Evolutionary conservation across 2,888 invertebrate genomes (phyloP).

Genomic region (Eupithecia subumbrata): DNA sequence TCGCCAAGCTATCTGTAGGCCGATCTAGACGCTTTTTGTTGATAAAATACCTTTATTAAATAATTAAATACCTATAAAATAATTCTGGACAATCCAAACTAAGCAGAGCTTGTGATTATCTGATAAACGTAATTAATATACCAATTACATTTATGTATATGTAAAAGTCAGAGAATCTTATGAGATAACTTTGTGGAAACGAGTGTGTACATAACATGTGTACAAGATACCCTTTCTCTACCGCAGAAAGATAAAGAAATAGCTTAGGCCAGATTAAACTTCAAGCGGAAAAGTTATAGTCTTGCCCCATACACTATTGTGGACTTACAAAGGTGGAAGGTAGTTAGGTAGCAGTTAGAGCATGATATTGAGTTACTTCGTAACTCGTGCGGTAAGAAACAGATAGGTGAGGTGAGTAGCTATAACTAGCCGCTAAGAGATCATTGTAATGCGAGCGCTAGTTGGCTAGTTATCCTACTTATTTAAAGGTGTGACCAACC

Average conservation of each 20-base stretch:
- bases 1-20: constrained; percentile 12
- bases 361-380: not conserved
- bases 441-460: not conserved
- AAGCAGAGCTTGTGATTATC: too few relatives aligned
- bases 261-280: not conserved
- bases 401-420: not conserved
- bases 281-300: not conserved
- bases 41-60: not conserved
- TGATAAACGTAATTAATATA: too few relatives aligned
- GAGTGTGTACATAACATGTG: not conserved
- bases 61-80: too few relatives aligned
- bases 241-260: not conserved
- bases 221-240: not conserved
- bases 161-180: too few relatives aligned
- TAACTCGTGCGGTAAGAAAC: not conserved
- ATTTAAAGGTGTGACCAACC: constrained; percentile 3
- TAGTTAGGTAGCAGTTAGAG: not conserved
- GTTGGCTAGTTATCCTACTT: not conserved
- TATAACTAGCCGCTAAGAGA: not conserved
- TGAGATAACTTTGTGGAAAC: not conserved
- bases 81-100: too few relatives aligned
- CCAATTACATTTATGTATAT: too few relatives aligned
- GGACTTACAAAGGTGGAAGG: not conserved
- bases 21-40: not conserved
- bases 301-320: not conserved